Conservation (phyloP, 2,113 vertebrate species). For the Trogon surrucura region DNA sequence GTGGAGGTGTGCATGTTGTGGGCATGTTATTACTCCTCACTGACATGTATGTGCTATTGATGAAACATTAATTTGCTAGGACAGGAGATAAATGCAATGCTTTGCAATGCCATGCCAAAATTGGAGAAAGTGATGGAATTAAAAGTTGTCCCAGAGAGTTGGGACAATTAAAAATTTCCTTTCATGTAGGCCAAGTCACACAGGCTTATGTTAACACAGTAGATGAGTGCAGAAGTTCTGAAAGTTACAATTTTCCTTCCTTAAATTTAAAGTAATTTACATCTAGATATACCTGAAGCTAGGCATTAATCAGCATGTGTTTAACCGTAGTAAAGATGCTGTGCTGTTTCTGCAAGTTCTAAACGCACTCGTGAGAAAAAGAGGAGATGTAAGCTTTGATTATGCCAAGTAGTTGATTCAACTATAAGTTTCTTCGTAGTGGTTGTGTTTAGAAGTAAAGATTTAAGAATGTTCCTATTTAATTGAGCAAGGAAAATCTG, state of each 20-base stretch:
- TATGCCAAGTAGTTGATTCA: background rate
- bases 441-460: background rate
- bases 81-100: background rate
- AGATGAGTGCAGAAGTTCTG: background rate
- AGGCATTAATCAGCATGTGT: background rate
- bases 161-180: background rate
- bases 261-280: background rate
- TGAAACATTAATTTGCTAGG: background rate
- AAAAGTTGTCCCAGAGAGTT: background rate
- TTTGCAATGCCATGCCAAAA: background rate
- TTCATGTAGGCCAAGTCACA: background rate
- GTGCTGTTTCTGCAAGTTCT: background rate
- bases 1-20: background rate
- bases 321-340: background rate
- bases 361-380: background rate
- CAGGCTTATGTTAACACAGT: rapidly evolving
- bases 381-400: background rate
- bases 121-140: background rate
- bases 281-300: background rate
- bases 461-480: background rate
- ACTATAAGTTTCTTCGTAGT: background rate
- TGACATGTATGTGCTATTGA: background rate
- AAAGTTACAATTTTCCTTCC: background rate
- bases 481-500: background rate
- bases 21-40: background rate